Evolutionary conservation across 2,888 invertebrate genomes (phyloP).

Genomic region (Xestia rhomboidea): DNA sequence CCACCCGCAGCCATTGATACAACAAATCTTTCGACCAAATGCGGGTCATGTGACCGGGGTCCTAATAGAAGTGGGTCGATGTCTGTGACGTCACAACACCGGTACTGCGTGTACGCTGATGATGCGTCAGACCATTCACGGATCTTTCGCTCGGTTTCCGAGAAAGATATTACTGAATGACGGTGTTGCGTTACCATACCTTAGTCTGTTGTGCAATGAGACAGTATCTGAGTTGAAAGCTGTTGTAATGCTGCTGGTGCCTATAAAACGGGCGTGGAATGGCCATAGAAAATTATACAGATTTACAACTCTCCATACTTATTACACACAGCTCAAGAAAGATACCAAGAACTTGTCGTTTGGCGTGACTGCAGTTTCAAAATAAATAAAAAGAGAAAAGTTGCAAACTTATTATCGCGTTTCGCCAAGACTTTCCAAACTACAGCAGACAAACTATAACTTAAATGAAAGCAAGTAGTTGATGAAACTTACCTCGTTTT

Average conservation of each 20-base stretch:
- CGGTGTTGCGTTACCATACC: constrained; percentile 45
- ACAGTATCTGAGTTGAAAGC: constrained; percentile 28
- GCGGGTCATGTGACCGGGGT: constrained; percentile 13
- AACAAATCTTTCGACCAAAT: constrained; percentile 23
- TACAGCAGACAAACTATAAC: constrained; percentile 46
- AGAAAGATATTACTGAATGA: constrained; percentile 58
- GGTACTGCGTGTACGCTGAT: constrained; percentile 65
- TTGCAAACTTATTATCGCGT: constrained; percentile 39
- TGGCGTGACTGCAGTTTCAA: constrained; percentile 14
- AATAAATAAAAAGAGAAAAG: constrained; percentile 27
- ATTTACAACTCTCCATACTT: constrained; percentile 1
- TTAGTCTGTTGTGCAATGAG: constrained; percentile 51
- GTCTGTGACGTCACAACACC: constrained; percentile 68
- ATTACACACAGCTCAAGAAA: constrained; percentile 3
- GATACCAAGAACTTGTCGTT: neutral
- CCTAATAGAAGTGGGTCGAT: constrained; percentile 51
- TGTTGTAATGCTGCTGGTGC: constrained; percentile 39
- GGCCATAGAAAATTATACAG: constrained; percentile 12
- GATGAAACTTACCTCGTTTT: constrained; percentile 29
- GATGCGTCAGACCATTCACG: constrained; percentile 69
- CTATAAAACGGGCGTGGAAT: constrained; percentile 1
- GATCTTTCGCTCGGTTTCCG: constrained; percentile 68
- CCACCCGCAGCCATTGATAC: constrained; percentile 1
- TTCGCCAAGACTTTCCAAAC: constrained; percentile 27
- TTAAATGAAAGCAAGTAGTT: constrained; percentile 26